phyloP scores from a whole-genome alignment of 2,797 vertebrate genomes.

The Phataginus tetradactyla region DNA sequence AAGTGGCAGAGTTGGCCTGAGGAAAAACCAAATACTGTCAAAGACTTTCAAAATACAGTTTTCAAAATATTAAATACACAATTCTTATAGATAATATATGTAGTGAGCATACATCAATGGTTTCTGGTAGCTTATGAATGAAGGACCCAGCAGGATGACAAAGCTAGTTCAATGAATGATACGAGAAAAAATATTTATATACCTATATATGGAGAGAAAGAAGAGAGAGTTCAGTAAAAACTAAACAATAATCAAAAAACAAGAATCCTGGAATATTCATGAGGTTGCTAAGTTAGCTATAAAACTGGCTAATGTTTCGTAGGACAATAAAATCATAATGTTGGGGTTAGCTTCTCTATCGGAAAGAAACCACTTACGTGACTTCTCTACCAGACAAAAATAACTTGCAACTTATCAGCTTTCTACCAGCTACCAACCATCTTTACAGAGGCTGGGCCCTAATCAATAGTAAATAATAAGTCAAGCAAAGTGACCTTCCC shows the following conservation, averaged over 20 bases:
- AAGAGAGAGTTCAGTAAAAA: not conserved
- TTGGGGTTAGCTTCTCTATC: not conserved
- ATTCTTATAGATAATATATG: not conserved
- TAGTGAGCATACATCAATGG: not conserved
- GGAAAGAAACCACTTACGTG: slow-evolving; percentile 25
- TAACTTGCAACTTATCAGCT: slow-evolving; percentile 29
- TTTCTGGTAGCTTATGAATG: not conserved
- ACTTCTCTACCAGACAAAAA: slow-evolving; percentile 28
- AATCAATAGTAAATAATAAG: slow-evolving; percentile 57
- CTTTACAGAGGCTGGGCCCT: slow-evolving; percentile 26
- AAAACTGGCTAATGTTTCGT: not conserved
- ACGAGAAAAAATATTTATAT: not conserved
- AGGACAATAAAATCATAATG: not conserved
- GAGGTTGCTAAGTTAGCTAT: not conserved
- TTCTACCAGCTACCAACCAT: not conserved
- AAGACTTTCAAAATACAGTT: not conserved
- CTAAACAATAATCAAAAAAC: not conserved
- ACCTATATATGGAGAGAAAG: not conserved
- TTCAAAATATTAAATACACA: not conserved
- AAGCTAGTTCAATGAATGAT: not conserved
- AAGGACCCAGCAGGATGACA: not conserved
- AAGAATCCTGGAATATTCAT: not conserved
- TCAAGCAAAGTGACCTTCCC: slow-evolving; percentile 50
- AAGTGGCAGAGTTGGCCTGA: not conserved
- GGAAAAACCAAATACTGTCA: not conserved